These are phyloP conservation scores for Podotricha telesiphe DNA, from an alignment of 2,888 invertebrate genomes.

Conservation along the genomic window DNA sequence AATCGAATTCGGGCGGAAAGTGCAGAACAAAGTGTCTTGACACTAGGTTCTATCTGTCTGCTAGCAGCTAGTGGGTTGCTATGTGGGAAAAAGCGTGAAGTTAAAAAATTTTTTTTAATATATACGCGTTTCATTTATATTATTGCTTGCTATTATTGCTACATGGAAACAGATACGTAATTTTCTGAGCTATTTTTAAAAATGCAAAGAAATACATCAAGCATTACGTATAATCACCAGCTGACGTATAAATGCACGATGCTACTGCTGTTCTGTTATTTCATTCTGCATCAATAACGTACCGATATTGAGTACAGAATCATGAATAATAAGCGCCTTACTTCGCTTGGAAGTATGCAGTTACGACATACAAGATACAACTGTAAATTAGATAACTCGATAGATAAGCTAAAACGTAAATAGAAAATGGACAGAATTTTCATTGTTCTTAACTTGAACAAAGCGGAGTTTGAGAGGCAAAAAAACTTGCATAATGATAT, in stretches of 20 bases:
- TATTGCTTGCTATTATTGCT: too few species aligned
- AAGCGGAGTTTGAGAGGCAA: constrained; percentile 57
- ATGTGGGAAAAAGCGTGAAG: too few species aligned
- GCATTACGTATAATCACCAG: constrained; percentile 5
- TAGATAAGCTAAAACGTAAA: constrained; percentile 68
- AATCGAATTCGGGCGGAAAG: too few species aligned
- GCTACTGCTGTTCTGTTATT: constrained; percentile 33
- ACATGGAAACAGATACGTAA: background rate
- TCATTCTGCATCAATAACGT: constrained; percentile 37
- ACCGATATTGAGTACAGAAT: constrained; percentile 36
- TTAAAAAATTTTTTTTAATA: too few species aligned
- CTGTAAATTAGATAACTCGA: constrained; percentile 56
- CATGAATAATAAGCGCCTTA: constrained; percentile 42
- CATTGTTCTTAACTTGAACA: constrained; percentile 62
- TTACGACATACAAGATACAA: constrained; percentile 46
- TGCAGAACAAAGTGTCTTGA: too few species aligned
- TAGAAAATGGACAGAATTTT: constrained; percentile 56
- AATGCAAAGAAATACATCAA: background rate
- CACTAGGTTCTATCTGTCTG: too few species aligned
- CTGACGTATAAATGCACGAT: constrained; percentile 25
- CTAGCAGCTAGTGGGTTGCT: too few species aligned
- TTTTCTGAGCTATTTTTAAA: background rate
- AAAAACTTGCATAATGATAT: constrained; percentile 69
- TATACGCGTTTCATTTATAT: too few species aligned
- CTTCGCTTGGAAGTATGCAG: constrained; percentile 36